Evolutionary conservation across 2,113 vertebrate genomes (phyloP), one percentile per base, ranked within the genome.

Genomic region (Panthera tigris): DNA sequence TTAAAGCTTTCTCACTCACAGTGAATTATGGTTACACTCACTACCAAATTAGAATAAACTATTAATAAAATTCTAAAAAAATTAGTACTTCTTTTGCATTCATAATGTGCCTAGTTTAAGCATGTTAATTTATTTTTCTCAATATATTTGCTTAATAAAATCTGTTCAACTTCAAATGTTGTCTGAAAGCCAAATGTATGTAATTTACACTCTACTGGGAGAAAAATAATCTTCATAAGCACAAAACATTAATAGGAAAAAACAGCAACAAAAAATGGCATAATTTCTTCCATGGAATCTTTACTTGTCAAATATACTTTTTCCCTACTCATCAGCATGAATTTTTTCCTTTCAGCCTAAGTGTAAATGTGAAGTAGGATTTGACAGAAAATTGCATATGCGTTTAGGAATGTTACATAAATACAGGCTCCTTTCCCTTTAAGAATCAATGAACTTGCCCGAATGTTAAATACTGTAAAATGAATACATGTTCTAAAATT

Each of bases 321-420:
- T 95, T 84, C 91, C 86, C 69, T 95, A 89, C 19, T 93, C 12
- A 81, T 33, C 45, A 68, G 27, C 55, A 63, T 68, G 3, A 45
- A 27, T 12, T 57, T 55, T 93, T 84, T 55, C 66, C 63, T 79
- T 96, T 94, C 13, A 79, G 25, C 9, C 14, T 5, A 94, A 18
- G 29, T 81, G 5, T 76, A 96, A 92, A 87, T 73, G 15, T 90
- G 76, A 78, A 94, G 80, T 79, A 45, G 5, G 19, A 86, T 36
- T 68, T 80, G 21, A 86, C 6, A 94, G 71, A 39, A 95, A 92
- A 88, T 83, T 94, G 97, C 57, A 84, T 48, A 66, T 5, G 25
- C 33, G 92, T 82, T 92, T 84, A 94, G 23, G 7, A 93, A 89
- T 89, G 21, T 69, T 79, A 95, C 0, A 57, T 36, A 97, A 97